Evolutionary conservation across 2,797 vertebrate species (phyloP).

Genomic region (Phaenicophaeus curvirostris): DNA sequence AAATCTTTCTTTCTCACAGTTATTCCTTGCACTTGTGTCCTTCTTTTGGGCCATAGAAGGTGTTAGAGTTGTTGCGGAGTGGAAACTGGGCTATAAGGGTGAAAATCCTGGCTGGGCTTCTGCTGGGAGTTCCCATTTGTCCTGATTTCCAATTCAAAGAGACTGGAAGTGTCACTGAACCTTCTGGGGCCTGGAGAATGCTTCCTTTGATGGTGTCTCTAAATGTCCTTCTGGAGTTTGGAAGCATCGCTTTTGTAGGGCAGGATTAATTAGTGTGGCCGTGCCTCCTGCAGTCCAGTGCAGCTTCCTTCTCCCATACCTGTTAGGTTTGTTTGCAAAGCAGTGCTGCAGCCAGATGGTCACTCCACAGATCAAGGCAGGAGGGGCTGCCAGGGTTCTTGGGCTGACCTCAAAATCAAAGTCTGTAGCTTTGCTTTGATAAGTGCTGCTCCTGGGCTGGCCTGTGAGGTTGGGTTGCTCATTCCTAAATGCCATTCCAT

Average conservation of each 20-base stretch:
- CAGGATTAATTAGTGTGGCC: not conserved
- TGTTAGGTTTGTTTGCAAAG: constrained; percentile 18
- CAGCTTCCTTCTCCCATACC: not conserved
- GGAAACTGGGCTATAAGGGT: not conserved
- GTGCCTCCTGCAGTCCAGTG: not conserved
- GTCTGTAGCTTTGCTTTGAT: constrained; percentile 21
- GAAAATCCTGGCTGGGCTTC: not conserved
- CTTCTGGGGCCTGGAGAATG: constrained; percentile 4
- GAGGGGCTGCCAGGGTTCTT: not conserved
- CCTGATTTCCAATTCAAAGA: constrained; percentile 64
- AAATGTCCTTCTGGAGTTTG: constrained; percentile 6
- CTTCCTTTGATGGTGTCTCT: constrained; percentile 56
- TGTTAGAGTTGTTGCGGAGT: not conserved
- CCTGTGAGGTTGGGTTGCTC: not conserved
- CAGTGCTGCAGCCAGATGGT: constrained; percentile 48
- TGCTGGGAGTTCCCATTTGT: constrained; percentile 53
- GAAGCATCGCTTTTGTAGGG: not conserved
- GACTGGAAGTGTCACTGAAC: constrained; percentile 46
- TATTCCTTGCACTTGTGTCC: not conserved
- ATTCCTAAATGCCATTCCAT: not conserved
- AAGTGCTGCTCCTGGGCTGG: not conserved
- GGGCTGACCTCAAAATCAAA: not conserved
- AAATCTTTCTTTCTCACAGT: not conserved
- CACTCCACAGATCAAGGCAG: not conserved
- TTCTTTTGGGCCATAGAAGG: not conserved